phyloP scores from a whole-genome alignment of 2,113 vertebrate species.

The Sinocyclocheilus grahami region DNA sequence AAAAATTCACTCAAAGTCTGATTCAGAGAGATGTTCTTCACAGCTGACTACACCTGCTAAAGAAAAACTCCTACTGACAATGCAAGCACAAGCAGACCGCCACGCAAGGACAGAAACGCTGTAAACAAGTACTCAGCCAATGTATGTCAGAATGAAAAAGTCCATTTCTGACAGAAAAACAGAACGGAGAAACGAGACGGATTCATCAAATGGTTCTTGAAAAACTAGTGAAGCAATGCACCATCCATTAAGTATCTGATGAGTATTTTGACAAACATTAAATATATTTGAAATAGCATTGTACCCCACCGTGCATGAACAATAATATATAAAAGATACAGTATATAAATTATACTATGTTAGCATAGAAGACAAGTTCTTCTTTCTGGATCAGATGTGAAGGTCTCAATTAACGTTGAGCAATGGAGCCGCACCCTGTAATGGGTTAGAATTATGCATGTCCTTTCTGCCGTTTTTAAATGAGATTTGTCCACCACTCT shows the following conservation, averaged over 20 bases:
- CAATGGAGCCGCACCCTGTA: slow-evolving; percentile 38
- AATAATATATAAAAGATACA: neutral
- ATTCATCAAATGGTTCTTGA: slow-evolving; percentile 12
- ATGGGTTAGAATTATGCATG: slow-evolving; percentile 50
- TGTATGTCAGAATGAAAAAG: slow-evolving; percentile 12
- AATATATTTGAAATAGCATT: neutral
- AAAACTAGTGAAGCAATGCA: slow-evolving; percentile 1
- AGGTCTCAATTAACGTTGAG: slow-evolving; percentile 39
- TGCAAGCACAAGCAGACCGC: neutral
- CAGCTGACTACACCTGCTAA: slow-evolving; percentile 31
- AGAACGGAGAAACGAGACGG: neutral
- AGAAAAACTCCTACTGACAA: slow-evolving; percentile 30
- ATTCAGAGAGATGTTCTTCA: slow-evolving; percentile 27
- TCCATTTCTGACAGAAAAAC: neutral
- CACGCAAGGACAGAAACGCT: neutral
- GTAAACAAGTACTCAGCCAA: slow-evolving; percentile 32
- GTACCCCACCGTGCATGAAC: neutral
- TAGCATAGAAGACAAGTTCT: neutral
- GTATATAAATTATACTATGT: neutral
- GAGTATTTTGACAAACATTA: slow-evolving; percentile 20
- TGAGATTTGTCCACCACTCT: slow-evolving; percentile 41
- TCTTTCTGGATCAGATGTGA: slow-evolving; percentile 43
- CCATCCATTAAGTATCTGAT: neutral
- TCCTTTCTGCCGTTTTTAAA: slow-evolving; percentile 47
- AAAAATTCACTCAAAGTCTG: slow-evolving; percentile 4